Percentiles rank a stretch among this genome's conserved stretches.
Conservation (phyloP, 2,797 vertebrate genomes). For the Tolypeutes matacus region DNA sequence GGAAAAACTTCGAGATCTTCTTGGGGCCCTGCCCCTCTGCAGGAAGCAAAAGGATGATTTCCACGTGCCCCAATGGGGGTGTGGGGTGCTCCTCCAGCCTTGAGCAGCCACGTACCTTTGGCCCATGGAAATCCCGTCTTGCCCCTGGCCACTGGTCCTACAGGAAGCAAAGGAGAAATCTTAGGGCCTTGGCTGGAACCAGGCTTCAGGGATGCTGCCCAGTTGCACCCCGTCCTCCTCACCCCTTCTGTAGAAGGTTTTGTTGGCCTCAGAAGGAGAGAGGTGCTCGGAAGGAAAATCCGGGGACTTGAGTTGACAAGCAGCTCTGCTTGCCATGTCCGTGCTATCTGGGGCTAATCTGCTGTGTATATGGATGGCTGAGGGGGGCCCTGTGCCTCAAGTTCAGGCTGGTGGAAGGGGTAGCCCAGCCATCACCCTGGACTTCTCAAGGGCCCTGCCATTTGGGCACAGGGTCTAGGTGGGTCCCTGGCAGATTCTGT, state of each 20-base stretch:
- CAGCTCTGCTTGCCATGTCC: background rate
- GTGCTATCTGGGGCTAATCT: background rate
- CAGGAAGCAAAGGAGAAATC: background rate
- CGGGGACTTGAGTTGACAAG: background rate
- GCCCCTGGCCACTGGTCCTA: background rate
- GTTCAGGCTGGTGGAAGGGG: background rate
- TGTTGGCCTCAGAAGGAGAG: background rate
- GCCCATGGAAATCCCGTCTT: background rate
- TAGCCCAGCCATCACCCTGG: no score
- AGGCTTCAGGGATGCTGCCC: background rate
- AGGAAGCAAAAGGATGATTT: background rate
- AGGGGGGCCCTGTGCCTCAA: background rate
- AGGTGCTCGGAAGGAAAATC: background rate
- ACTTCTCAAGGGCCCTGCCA: background rate
- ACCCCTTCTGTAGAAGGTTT: no score
- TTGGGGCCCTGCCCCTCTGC: background rate
- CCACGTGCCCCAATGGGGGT: accelerated
- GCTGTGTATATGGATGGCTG: no score
- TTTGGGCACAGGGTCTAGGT: background rate
- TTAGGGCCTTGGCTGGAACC: background rate
- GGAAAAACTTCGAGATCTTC: background rate
- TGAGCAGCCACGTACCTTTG: background rate
- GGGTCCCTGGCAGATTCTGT: background rate
- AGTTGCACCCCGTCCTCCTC: background rate
- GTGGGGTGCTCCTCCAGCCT: background rate